phyloP scores from a whole-genome alignment of 2,888 invertebrate genomes.

The Drosophila formosana region DNA sequence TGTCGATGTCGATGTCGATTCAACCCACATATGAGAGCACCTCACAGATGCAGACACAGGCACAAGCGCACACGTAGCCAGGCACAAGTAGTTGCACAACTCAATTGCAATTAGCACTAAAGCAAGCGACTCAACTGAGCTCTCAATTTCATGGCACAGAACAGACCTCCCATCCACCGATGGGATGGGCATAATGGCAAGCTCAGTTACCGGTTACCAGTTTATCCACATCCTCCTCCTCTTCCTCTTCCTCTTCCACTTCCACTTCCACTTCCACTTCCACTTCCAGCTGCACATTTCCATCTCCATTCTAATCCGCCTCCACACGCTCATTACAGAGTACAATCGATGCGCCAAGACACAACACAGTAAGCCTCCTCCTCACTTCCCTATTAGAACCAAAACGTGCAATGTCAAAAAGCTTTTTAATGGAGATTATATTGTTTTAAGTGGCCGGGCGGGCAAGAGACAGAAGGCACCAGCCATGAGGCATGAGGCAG shows the following conservation, averaged over 20 bases:
- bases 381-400: background rate
- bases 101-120: constrained; percentile 80
- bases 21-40: constrained; percentile 6
- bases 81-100: constrained; percentile 48
- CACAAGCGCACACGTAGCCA: background rate
- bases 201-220: constrained; percentile 32
- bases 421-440: constrained; percentile 83
- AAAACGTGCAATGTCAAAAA: constrained; percentile 73
- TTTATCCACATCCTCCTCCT: constrained; percentile 6
- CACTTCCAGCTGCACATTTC: background rate
- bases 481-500: background rate
- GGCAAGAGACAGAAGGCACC: background rate
- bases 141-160: constrained; percentile 36
- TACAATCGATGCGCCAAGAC: constrained; percentile 72
- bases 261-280: background rate
- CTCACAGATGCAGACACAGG: constrained; percentile 1
- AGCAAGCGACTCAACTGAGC: constrained; percentile 36
- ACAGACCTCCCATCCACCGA: background rate
- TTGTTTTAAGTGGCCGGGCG: constrained; percentile 77
- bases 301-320: constrained; percentile 13
- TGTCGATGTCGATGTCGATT: constrained; percentile 1
- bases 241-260: background rate
- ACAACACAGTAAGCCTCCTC: constrained; percentile 33
- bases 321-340: constrained; percentile 56
- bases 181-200: constrained; percentile 35